Evolutionary conservation across 2,797 vertebrate species (phyloP).

Genomic region (Chelon labrosus): DNA sequence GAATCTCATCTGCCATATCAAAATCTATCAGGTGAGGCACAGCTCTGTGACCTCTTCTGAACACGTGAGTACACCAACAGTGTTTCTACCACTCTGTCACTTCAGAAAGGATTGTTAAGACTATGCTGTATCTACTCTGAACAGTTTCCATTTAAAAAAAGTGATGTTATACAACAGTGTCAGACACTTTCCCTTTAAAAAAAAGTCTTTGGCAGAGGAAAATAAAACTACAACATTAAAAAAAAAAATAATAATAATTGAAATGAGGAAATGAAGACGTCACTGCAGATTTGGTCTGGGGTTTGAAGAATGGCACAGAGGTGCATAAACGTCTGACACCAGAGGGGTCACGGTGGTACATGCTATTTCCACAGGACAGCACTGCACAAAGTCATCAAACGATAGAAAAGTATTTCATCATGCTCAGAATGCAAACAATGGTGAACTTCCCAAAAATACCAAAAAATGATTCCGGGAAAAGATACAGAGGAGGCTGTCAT

Average conservation of each 20-base stretch:
- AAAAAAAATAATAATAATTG: neutral
- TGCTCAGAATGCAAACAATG: conserved; percentile 68
- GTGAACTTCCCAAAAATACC: conserved; percentile 42
- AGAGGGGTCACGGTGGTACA: conserved; percentile 58
- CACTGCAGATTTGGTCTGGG: conserved; percentile 53
- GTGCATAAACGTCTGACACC: conserved; percentile 52
- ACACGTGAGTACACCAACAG: conserved; percentile 63
- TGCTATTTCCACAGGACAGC: conserved; percentile 70
- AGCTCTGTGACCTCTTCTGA: conserved; percentile 51
- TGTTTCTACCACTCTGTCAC: conserved; percentile 75
- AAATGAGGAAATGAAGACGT: conserved; percentile 36
- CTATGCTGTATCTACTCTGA: conserved; percentile 64
- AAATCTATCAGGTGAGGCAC: conserved; percentile 55
- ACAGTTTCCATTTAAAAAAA: conserved; percentile 36
- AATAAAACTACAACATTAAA: conserved; percentile 57
- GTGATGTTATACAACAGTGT: conserved; percentile 60
- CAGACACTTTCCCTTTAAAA: conserved; percentile 76
- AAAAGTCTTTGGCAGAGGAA: conserved; percentile 80
- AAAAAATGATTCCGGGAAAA: conserved; percentile 48
- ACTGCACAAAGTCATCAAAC: conserved; percentile 64
- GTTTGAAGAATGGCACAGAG: conserved; percentile 56
- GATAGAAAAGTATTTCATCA: conserved; percentile 58
- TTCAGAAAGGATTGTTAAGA: conserved; percentile 68
- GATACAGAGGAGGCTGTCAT: conserved; percentile 61
- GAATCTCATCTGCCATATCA: conserved; percentile 44